phyloP scores from a whole-genome alignment of 2,113 vertebrate species.

The Mesocricetus auratus region DNA sequence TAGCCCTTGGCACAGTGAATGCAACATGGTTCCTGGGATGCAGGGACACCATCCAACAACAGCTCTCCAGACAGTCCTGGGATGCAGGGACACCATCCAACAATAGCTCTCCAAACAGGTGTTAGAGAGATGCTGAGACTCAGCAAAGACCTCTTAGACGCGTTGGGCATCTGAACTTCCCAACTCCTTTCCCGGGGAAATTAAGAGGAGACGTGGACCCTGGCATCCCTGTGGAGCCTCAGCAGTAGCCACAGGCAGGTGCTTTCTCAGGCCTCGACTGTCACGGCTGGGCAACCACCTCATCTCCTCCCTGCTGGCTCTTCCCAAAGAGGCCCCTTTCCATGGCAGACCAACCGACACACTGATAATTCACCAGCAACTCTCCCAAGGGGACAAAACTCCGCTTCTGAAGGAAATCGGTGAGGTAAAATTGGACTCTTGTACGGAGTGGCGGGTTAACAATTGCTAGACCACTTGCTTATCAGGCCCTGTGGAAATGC shows the following conservation, averaged over 20 bases:
- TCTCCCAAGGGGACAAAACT: neutral
- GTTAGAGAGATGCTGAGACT: neutral
- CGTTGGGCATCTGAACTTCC: neutral
- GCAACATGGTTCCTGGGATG: neutral
- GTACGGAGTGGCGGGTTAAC: neutral
- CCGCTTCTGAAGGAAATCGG: neutral
- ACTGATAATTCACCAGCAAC: conserved; percentile 6
- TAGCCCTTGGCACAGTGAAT: neutral
- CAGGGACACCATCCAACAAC: neutral
- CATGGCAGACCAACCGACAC: neutral
- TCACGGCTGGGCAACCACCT: neutral
- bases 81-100: neutral
- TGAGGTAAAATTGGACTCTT: neutral
- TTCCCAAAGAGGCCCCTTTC: neutral
- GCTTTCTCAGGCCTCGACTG: neutral
- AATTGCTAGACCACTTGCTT: neutral
- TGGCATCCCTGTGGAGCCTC: neutral
- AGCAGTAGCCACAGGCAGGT: neutral
- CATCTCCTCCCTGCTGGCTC: neutral
- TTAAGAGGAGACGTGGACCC: neutral
- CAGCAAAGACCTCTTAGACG: neutral
- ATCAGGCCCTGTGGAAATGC: neutral
- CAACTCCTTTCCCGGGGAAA: neutral
- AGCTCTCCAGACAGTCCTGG: neutral
- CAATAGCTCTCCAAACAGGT: neutral